Conservation (phyloP, 2,113 vertebrate genomes). For the Psilopsiagon aymara region DNA sequence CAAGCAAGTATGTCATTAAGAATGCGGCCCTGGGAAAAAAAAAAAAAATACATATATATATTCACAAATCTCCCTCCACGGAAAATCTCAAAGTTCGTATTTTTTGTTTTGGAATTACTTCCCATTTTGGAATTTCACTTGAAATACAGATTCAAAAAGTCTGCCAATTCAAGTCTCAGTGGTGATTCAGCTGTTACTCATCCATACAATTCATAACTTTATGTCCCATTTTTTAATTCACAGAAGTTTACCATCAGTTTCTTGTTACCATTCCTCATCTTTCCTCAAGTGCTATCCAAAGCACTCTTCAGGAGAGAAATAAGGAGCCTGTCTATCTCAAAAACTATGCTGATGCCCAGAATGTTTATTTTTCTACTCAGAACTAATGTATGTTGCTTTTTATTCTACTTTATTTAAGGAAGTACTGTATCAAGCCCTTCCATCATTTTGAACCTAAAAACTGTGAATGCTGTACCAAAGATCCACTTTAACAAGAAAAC, state of each 20-base stretch:
- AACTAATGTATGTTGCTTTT: neutral
- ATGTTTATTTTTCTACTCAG: neutral
- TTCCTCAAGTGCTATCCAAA: neutral
- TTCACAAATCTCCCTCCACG: neutral
- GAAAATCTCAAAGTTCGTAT: neutral
- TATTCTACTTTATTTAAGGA: neutral
- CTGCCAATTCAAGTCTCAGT: conserved; percentile 15
- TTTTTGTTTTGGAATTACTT: conserved; percentile 21
- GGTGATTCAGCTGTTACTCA: conserved; percentile 36
- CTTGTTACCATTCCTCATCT: neutral
- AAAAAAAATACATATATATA: neutral
- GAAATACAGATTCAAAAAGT: neutral
- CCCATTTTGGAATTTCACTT: conserved; percentile 43
- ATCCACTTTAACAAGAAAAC: neutral
- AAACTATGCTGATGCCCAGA: neutral
- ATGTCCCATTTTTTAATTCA: conserved; percentile 1
- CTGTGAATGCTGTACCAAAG: neutral
- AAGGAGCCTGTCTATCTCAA: neutral
- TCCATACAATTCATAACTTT: neutral
- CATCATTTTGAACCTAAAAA: neutral
- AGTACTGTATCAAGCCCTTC: neutral
- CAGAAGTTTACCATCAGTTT: neutral
- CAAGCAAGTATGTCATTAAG: neutral
- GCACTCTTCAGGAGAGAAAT: neutral
- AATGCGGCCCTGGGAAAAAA: neutral